Conservation (phyloP, 2,888 invertebrate genomes). For the Nasonovia ribisnigri region DNA sequence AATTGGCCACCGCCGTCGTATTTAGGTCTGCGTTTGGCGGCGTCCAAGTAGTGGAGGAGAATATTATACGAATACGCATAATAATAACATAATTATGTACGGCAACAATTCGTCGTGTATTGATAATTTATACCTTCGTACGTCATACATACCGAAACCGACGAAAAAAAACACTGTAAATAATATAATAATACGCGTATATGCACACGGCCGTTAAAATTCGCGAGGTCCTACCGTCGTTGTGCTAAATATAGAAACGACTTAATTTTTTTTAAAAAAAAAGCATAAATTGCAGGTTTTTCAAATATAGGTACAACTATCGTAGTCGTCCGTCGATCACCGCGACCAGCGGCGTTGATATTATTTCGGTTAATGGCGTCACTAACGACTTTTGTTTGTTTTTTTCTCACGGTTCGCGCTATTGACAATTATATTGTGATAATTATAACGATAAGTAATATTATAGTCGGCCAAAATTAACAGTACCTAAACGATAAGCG, state of each 20-base stretch:
- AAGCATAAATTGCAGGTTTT: not conserved
- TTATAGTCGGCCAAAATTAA: constrained; percentile 27
- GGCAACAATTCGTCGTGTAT: not conserved
- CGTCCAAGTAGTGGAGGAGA: not conserved
- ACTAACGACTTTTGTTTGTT: not conserved
- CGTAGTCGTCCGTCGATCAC: not conserved
- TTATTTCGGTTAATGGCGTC: not conserved
- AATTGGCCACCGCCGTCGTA: constrained; percentile 21
- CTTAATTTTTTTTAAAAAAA: not conserved
- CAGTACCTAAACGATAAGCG: not conserved
- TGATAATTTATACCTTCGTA: not conserved
- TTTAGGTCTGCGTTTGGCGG: constrained; percentile 33
- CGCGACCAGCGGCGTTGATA: not conserved
- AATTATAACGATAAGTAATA: not conserved
- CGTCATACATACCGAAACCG: constrained; percentile 17
- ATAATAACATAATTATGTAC: not conserved
- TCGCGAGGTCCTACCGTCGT: not conserved
- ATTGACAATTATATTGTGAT: not conserved
- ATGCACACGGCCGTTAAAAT: not conserved
- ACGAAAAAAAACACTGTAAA: not conserved
- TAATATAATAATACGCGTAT: not conserved
- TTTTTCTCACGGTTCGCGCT: not conserved
- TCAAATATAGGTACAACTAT: not conserved
- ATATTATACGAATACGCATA: not conserved
- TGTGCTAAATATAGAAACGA: not conserved